Conservation (phyloP, 1,140 invertebrate genomes). For the Aphis craccivora region DNA sequence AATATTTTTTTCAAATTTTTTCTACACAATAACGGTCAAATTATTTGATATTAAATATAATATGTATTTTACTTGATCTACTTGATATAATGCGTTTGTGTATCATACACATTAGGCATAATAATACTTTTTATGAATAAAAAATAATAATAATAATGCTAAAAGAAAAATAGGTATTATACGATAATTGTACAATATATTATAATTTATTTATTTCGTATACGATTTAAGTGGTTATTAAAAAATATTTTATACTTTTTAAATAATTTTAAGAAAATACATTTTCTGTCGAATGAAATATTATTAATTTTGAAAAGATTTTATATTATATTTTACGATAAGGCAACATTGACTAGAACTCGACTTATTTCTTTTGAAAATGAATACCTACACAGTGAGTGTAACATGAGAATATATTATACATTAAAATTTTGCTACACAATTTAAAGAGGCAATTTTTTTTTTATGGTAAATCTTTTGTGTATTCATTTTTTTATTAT, state of each 20-base stretch:
- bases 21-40: neutral
- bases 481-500: neutral
- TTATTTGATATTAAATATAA: slow-evolving; percentile 1
- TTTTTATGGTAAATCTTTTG: neutral
- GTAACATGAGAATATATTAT: neutral
- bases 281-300: slow-evolving; percentile 4
- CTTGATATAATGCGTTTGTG: neutral
- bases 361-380: neutral
- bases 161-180: slow-evolving; percentile 1
- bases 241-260: slow-evolving; percentile 3
- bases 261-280: neutral
- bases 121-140: neutral
- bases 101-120: neutral
- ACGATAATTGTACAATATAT: neutral
- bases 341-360: neutral
- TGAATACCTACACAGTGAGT: neutral
- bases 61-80: neutral
- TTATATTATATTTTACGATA: neutral
- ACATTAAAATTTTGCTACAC: neutral
- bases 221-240: neutral
- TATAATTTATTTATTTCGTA: neutral
- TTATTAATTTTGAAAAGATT: neutral
- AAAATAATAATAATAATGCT: neutral
- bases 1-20: neutral
- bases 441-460: slow-evolving; percentile 8